Percentiles rank a stretch among this genome's conserved stretches.
These are phyloP conservation scores for Acronicta psi DNA, from an alignment of 2,888 invertebrate genomes.

Conservation along the genomic window DNA sequence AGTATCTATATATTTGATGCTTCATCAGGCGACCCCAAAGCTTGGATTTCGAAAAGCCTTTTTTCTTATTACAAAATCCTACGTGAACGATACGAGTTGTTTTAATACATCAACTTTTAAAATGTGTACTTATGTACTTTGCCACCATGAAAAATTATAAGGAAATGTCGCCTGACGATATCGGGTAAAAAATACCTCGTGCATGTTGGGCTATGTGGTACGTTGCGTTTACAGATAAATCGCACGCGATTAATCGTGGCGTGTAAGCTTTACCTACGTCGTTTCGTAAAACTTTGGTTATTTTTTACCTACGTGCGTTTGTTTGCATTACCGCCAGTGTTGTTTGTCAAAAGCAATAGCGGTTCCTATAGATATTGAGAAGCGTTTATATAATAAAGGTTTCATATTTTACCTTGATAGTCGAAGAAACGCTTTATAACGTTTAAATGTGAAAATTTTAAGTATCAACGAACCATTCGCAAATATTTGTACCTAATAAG, in stretches of 20 bases:
- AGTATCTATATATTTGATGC: too few species aligned
- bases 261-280: slow-evolving; percentile 2
- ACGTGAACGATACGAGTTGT: too few species aligned
- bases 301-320: slow-evolving; percentile 11
- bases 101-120: not conserved
- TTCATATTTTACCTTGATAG: too few species aligned
- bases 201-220: slow-evolving; percentile 2
- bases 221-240: slow-evolving; percentile 34
- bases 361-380: not conserved
- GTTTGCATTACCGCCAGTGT: not conserved
- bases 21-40: too few species aligned
- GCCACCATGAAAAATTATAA: not conserved
- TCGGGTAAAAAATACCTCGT: slow-evolving; percentile 7
- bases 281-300: slow-evolving; percentile 16
- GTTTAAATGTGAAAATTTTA: too few species aligned
- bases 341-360: not conserved
- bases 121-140: not conserved
- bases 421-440: too few species aligned
- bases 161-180: slow-evolving; percentile 8
- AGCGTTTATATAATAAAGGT: too few species aligned
- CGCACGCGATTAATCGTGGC: slow-evolving; percentile 32
- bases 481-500: too few species aligned
- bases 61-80: too few species aligned
- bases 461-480: too few species aligned
- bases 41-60: too few species aligned